Percentiles rank a stretch among this genome's conserved stretches.
phyloP scores from a whole-genome alignment of 2,888 invertebrate species.

The Tryphoninae sp. region DNA sequence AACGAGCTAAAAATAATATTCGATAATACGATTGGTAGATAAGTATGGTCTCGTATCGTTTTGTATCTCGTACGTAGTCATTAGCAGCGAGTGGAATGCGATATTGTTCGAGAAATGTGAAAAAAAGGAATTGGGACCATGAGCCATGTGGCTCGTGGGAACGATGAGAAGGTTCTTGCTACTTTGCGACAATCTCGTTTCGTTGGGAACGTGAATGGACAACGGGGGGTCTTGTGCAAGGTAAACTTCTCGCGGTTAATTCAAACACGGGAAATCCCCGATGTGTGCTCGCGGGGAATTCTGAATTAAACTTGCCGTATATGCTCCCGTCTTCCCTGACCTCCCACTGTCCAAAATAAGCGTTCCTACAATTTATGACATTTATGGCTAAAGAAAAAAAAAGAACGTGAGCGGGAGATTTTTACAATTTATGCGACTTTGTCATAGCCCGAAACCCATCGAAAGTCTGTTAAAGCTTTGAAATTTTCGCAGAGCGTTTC shows the following conservation, averaged over 20 bases:
- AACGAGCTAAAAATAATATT: no score
- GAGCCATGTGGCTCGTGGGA: no score
- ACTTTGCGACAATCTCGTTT: slow-evolving; percentile 9
- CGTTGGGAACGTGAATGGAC: slow-evolving; percentile 24
- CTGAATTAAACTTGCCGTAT: neutral
- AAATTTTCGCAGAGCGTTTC: slow-evolving; percentile 15
- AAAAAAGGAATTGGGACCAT: no score
- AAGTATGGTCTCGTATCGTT: neutral
- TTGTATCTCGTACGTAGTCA: neutral
- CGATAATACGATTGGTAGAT: no score
- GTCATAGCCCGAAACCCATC: no score
- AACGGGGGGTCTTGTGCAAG: slow-evolving; percentile 1
- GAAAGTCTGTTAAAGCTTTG: neutral
- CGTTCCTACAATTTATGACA: no score
- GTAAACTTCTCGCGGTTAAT: slow-evolving; percentile 17
- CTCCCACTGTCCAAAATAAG: no score
- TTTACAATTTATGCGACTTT: no score
- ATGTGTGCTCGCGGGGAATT: neutral
- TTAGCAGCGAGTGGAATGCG: no score
- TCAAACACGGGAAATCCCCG: neutral
- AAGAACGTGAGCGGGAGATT: no score
- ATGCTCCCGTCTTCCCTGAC: neutral
- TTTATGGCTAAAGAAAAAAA: no score
- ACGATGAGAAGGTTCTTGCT: slow-evolving; percentile 6
- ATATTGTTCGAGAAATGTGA: no score